Evolutionary conservation across 1,140 invertebrate genomes (phyloP).

Genomic region (Marisa cornuarietis): DNA sequence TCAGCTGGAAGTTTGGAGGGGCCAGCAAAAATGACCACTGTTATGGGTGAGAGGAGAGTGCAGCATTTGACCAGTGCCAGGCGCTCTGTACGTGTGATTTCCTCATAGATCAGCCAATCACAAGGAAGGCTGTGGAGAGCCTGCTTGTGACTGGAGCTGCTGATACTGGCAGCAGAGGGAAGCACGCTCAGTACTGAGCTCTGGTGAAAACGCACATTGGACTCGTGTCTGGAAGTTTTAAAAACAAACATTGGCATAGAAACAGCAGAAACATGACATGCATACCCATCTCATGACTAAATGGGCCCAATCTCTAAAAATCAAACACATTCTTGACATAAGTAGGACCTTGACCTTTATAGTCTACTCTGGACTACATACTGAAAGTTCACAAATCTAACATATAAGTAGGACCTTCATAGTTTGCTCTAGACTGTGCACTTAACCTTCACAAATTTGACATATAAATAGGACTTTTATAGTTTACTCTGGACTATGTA

Average conservation of each 20-base stretch:
- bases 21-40: constrained; percentile 82
- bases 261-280: no score
- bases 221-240: constrained; percentile 72
- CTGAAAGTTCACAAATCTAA: no score
- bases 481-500: no score
- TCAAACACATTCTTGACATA: no score
- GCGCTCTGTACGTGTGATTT: constrained; percentile 74
- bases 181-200: constrained; percentile 74
- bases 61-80: constrained; percentile 73
- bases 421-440: no score
- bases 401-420: no score
- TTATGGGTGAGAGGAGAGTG: constrained; percentile 81
- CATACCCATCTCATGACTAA: no score
- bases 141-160: constrained; percentile 58
- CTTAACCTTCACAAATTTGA: no score
- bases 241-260: constrained; percentile 8
- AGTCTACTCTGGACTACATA: no score
- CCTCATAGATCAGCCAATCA: constrained; percentile 88
- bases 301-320: no score
- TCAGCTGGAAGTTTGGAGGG: constrained; percentile 75
- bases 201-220: constrained; percentile 79
- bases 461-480: no score
- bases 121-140: constrained; percentile 72
- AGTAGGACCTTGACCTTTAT: no score
- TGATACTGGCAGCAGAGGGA: constrained; percentile 31